These are phyloP conservation scores for Dolichallabes microphthalmus DNA, from an alignment of 2,113 vertebrate species.

Conservation along the genomic window DNA sequence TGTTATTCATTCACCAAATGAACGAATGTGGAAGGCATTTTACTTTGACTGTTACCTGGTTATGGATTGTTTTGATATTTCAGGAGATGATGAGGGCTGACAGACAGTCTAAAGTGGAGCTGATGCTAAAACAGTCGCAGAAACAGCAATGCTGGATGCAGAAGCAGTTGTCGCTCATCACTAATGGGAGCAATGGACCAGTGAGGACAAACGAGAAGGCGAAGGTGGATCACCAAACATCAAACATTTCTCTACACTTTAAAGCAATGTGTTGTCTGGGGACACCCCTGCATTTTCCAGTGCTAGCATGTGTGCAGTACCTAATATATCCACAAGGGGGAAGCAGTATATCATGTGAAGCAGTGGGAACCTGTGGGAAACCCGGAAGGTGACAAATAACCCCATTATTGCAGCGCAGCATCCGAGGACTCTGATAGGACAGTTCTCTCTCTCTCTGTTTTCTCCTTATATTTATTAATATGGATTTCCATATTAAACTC, in stretches of 20 bases:
- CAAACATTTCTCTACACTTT: not conserved
- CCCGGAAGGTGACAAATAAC: not conserved
- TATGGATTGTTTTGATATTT: constrained; percentile 5
- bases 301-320: not conserved
- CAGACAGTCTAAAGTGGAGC: constrained; percentile 64
- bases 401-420: not conserved
- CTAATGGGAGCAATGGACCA: constrained; percentile 55
- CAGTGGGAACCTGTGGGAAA: not conserved
- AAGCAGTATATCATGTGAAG: not conserved
- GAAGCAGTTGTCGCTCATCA: constrained; percentile 65
- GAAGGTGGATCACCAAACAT: constrained; percentile 35
- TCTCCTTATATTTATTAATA: not conserved
- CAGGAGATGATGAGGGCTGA: constrained; percentile 71
- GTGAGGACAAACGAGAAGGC: constrained; percentile 68
- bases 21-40: too few relatives aligned
- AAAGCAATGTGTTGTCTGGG: not conserved
- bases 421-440: constrained; percentile 8
- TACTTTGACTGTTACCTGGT: not conserved
- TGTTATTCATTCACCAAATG: not conserved
- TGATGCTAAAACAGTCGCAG: constrained; percentile 69
- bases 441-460: not conserved
- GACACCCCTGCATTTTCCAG: not conserved
- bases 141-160: constrained; percentile 69
- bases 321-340: not conserved
- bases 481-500: not conserved